phyloP scores from a whole-genome alignment of 35 echinoderm and acorn worm genomes.

The Amphiura filiformis region DNA sequence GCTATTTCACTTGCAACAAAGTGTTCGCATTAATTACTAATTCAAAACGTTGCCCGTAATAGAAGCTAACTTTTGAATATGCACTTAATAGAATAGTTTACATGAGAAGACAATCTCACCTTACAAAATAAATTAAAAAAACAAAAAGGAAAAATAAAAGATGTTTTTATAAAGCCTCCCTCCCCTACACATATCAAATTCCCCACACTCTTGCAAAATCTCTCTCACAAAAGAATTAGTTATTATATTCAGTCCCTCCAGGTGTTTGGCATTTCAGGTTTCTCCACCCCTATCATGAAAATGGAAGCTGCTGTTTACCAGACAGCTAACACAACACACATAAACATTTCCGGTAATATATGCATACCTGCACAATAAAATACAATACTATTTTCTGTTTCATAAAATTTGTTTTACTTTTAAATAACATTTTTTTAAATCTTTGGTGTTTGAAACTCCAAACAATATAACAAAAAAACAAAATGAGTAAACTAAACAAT shows the following conservation, averaged over 20 bases:
- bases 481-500: not conserved
- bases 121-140: not conserved
- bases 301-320: not conserved
- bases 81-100: not conserved
- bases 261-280: not conserved
- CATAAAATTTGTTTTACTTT: not conserved
- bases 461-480: not conserved
- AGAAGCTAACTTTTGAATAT: not conserved
- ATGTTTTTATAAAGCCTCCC: not conserved
- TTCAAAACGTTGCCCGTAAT: not conserved
- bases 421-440: not conserved
- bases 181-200: not conserved
- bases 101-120: not conserved
- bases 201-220: not conserved
- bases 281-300: constrained; percentile 4
- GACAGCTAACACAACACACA: not conserved
- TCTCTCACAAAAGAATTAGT: not conserved
- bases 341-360: not conserved
- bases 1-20: not conserved
- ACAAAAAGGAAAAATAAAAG: too few relatives aligned
- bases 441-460: constrained; percentile 1
- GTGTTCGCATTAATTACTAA: not conserved
- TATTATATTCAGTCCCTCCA: not conserved
- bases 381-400: not conserved
- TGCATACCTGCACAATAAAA: not conserved